A percentile compares a stretch with the other conserved stretches of the same genome.
Conservation (phyloP, 2,797 vertebrate genomes). For the Arnoldichthys spilopterus region DNA sequence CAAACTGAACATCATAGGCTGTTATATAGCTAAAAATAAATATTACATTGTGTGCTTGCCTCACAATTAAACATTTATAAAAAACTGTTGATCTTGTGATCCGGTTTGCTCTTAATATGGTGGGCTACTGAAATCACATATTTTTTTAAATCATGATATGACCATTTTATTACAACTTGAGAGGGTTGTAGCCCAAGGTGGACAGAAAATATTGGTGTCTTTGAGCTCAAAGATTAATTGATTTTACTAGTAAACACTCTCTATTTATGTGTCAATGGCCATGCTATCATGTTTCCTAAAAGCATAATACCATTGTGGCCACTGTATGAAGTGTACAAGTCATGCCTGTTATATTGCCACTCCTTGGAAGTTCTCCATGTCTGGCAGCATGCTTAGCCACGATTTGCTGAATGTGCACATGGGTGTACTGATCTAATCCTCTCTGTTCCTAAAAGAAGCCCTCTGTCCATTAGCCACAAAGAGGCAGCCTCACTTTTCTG, state of each 20-base stretch:
- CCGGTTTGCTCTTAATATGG: slow-evolving; percentile 7
- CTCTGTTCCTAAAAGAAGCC: slow-evolving; percentile 66
- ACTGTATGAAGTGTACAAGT: neutral
- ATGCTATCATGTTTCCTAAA: neutral
- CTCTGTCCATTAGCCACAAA: slow-evolving; percentile 57
- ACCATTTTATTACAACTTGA: slow-evolving; percentile 24
- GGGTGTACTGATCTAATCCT: slow-evolving; percentile 59
- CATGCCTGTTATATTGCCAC: slow-evolving; percentile 9
- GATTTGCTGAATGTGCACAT: slow-evolving; percentile 45
- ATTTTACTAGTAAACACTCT: slow-evolving; percentile 10
- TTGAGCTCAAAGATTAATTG: slow-evolving; percentile 36
- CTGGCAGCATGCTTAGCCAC: slow-evolving; percentile 26
- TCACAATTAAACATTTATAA: slow-evolving; percentile 40
- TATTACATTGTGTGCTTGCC: slow-evolving; percentile 5
- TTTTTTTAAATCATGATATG: neutral
- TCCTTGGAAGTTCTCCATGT: slow-evolving; percentile 17
- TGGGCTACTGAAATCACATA: neutral
- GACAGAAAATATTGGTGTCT: slow-evolving; percentile 15
- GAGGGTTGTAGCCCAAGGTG: neutral
- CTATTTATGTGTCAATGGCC: slow-evolving; percentile 22
- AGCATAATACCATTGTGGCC: neutral
- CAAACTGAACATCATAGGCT: slow-evolving; percentile 47
- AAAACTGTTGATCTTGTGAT: slow-evolving; percentile 36
- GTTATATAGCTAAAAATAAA: slow-evolving; percentile 48
- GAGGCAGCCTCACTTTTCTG: slow-evolving; percentile 33